Base-by-base conservation (phyloP, 2,888 invertebrate species). In the Pecten maximus region DNA sequence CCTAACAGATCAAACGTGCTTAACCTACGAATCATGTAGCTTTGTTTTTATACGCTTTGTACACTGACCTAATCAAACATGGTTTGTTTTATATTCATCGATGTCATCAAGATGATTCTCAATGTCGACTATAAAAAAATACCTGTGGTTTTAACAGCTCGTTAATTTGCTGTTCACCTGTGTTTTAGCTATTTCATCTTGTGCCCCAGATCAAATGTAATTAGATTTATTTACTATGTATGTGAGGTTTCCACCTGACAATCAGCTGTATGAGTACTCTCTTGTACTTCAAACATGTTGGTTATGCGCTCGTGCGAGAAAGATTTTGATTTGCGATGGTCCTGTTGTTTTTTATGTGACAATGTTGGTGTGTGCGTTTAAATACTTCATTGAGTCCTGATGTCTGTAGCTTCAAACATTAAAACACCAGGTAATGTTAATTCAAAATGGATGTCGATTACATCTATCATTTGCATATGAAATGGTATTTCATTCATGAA, bases 131-230 rank as follows among this genome's bases (percentile, higher is more conserved):
- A 12, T 74, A 74, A 74, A 74, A 74, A 74, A 74, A 28, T 74
- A 74, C 74, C 74, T 74, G 74, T 74, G 74, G 74, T 74, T 74
- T 74, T 74, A 74, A 74, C 74, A 74, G 74, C 74, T 74, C 74
- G 74, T 74, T 74, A 28, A 35, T 10, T 15, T 35, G 28, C 10
- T 74, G 74, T 74, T 74, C 74, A 74, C 74, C 74, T 74, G 74
- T 74, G 74, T 74, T 74, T 74, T 74, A 74, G 35, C 35, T 74
- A 16, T 74, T 74, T 74, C 74, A 74, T 35, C 10, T 74, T 74
- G 74, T 74, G 74, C 35, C 74, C 74, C 8, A 35, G 74, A 74
- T 74, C 74, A 74, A 74, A 74, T 74, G 74, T 35, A 74, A 35
- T 74, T 74, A 74, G 74, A 6, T 74, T 74, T 74, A 74, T 35